Conservation (phyloP, 2,113 vertebrate species). For the Toxostoma redivivum region DNA sequence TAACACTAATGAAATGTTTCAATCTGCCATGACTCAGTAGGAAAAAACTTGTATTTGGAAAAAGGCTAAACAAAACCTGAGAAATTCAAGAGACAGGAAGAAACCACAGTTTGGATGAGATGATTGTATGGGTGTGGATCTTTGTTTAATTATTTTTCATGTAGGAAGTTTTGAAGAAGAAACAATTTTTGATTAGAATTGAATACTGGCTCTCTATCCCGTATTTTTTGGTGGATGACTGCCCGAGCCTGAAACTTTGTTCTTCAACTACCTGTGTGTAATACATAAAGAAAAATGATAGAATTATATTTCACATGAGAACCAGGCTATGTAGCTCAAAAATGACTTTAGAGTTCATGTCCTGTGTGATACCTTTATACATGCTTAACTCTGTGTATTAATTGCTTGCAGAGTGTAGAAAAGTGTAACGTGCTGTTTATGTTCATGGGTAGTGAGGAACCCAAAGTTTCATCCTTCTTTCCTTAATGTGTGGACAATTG, state of each 20-base stretch:
- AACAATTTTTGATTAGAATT: not conserved
- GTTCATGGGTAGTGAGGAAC: not conserved
- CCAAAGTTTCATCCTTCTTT: not conserved
- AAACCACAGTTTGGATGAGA: not conserved
- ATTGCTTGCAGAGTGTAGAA: not conserved
- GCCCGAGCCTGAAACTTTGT: not conserved
- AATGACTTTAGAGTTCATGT: not conserved
- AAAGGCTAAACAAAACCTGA: not conserved
- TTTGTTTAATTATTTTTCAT: not conserved
- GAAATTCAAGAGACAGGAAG: not conserved
- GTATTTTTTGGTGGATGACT: not conserved
- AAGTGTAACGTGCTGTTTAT: not conserved
- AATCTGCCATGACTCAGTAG: not conserved
- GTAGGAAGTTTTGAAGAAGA: not conserved
- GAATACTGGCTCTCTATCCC: not conserved
- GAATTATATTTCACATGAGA: not conserved
- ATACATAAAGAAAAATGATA: not conserved
- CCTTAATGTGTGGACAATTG: not conserved
- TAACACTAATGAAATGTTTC: not conserved
- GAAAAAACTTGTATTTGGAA: not conserved
- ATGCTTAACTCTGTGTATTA: not conserved
- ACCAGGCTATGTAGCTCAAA: not conserved
- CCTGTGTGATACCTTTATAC: not conserved
- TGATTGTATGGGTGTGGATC: not conserved
- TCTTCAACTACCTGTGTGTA: not conserved